phyloP scores from a whole-genome alignment of 1,140 invertebrate species.

The Neodiprion pinetum region DNA sequence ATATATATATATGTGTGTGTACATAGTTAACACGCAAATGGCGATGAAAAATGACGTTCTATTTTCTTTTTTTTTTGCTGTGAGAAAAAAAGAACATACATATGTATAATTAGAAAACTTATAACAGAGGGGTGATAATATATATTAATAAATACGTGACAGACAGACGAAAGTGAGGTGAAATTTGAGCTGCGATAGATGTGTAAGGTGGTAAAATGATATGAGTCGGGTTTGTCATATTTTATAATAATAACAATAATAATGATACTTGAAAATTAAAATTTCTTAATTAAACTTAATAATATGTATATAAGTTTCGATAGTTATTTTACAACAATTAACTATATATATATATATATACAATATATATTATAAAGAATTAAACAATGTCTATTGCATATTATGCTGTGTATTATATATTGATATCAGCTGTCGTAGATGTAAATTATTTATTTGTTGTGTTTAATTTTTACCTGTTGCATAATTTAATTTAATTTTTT shows the following conservation, averaged over 20 bases:
- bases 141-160: not conserved
- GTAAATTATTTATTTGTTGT: too few relatives aligned
- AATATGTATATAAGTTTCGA: not conserved
- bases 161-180: not conserved
- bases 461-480: too few relatives aligned
- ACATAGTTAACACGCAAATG: not conserved
- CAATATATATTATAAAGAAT: too few relatives aligned
- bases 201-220: conserved; percentile 17
- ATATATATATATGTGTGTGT: too few relatives aligned
- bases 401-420: not conserved
- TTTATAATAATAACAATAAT: not conserved
- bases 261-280: not conserved
- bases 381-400: too few relatives aligned
- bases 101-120: conserved; percentile 2
- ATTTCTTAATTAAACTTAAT: not conserved
- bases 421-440: not conserved
- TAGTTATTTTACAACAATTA: not conserved
- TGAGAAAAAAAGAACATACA: not conserved
- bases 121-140: not conserved
- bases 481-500: too few relatives aligned
- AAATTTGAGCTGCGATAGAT: conserved; percentile 35
- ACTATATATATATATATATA: not conserved
- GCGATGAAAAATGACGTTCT: conserved; percentile 10
- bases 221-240: not conserved
- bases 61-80: not conserved